Evolutionary conservation across 2,888 invertebrate genomes (phyloP), one percentile per base, ranked within the genome.

Genomic region (Lasioglossum figueresi): DNA sequence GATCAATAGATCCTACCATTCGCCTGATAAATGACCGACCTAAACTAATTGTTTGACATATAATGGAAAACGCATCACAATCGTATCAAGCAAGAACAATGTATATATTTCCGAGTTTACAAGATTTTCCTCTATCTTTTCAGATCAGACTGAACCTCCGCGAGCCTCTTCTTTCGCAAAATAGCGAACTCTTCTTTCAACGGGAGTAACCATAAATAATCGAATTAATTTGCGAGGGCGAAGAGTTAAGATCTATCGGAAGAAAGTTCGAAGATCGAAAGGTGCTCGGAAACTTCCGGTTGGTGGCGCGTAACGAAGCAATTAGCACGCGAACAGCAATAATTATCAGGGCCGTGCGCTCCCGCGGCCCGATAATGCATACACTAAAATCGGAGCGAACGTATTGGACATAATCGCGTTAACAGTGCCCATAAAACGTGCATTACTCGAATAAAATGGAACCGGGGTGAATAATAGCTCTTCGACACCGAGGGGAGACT

Each of bases 401-500:
- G 14, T 27, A 59, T n/a, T 59, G 27, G 59, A 59, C 59, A 59
- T 59, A 27, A 59, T 27, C 59, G 27, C 27, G 59, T 59, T 27
- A 59, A 59, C 59, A 27, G 59, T 59, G 27, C 23, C 59, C 27
- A 27, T 59, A 59, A 59, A 59, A 59, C 59, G 27, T 16, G 59
- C 59, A 59, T 59, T 59, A 59, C 59, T 59, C 27, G 59, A 59
- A 59, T 59, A 59, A 59, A 59, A 59, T 59, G n/a, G 59, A 16
- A 27, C 27, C 59, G 27, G 27, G 52, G 27, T 27, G 59, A 59
- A 59, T 27, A 59, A 59, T 59, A 59, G 59, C 59, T 59, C 5
- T 59, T 27, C 59, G 27, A 27, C 59, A 27, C 59, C 14, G 27
- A 27, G 27, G 59, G 14, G 59, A 27, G 59, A 27, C 59, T 27